Base-by-base conservation (phyloP, 2,888 invertebrate species). In the Polydrusus cervinus region DNA sequence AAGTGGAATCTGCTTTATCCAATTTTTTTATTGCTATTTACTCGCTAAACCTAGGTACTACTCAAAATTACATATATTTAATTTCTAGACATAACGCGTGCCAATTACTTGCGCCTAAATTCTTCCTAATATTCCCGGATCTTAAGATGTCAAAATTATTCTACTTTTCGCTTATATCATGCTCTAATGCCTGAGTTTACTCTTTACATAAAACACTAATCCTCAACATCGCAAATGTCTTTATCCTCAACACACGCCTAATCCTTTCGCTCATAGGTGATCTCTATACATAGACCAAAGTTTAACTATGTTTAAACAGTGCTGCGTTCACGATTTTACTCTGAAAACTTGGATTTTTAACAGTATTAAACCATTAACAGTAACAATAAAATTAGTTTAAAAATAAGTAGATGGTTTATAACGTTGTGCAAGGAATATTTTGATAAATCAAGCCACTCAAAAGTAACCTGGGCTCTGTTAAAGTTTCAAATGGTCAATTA, bases 261-360 rank as follows among this genome's bases (percentile, higher is more conserved):
- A 74, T 68, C 69, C 69, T 6, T 14, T 38, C 30, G 51, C 62
- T 69, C 74, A 68, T 74, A 69, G 68, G 68, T 74, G 69, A 74
- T 74, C 74, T 64, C 69, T 30, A 62, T 68, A 74, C 62, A 74
- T 25, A 61, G 38, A 14, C 66, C 45, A 68, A 62, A 74, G 68
- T 74, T 74, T 16, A 74, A 53, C 64, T 67, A 49, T 61, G 61
- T 67, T 66, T 67, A 11, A 45, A 34, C 43, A 8, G 34, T n/a
- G 20, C 73, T 73, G 55, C 51, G 71, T 72, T 66, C 71, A 43
- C 13, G 20, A 66, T 43, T 51, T 62, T 30, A 57, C n/a, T 40
- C 7, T 40, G 2, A 40, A 40, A 40, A 40, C n/a, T n/a, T n/a
- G n/a, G n/a, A n/a, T n/a, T n/a, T n/a, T n/a, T n/a, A n/a, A n/a